These are phyloP conservation scores for Rhadinocentrus ornatus DNA, from an alignment of 2,797 vertebrate species.

Conservation along the genomic window DNA sequence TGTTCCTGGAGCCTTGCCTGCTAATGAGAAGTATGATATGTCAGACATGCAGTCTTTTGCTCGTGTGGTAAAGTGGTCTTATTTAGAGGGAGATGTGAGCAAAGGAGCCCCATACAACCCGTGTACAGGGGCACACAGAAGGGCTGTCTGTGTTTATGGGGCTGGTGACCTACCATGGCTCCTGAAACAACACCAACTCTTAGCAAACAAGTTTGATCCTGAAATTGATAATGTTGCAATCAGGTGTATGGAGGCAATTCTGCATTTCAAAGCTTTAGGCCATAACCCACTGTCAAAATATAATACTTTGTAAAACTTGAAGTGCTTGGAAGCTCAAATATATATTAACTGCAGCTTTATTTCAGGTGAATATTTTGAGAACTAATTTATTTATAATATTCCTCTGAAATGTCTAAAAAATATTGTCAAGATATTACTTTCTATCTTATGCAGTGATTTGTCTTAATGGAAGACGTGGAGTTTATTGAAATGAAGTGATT, in stretches of 20 bases:
- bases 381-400: no score
- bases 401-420: not conserved
- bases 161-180: slow-evolving; percentile 89
- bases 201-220: slow-evolving; percentile 95
- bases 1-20: slow-evolving; percentile 84
- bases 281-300: slow-evolving; percentile 21
- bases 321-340: not conserved
- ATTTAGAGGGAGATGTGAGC: slow-evolving; percentile 79
- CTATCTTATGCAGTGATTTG: not conserved
- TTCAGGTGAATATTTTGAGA: not conserved
- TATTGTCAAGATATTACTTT: not conserved
- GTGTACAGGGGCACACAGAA: slow-evolving; percentile 84
- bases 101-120: slow-evolving; percentile 85
- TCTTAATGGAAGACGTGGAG: not conserved
- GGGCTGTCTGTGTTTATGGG: slow-evolving; percentile 87
- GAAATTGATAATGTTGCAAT: slow-evolving; percentile 83
- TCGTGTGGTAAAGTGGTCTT: slow-evolving; percentile 88
- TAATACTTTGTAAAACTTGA: not conserved
- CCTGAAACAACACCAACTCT: slow-evolving; percentile 85
- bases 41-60: slow-evolving; percentile 89
- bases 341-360: not conserved
- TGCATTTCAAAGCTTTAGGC: slow-evolving; percentile 82
- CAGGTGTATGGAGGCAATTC: slow-evolving; percentile 87
- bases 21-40: slow-evolving; percentile 81
- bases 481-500: no score